Percentiles rank a stretch among this genome's conserved stretches.
Evolutionary conservation across 2,888 invertebrate species (phyloP).

Genomic region (Heliconius ismenius): DNA sequence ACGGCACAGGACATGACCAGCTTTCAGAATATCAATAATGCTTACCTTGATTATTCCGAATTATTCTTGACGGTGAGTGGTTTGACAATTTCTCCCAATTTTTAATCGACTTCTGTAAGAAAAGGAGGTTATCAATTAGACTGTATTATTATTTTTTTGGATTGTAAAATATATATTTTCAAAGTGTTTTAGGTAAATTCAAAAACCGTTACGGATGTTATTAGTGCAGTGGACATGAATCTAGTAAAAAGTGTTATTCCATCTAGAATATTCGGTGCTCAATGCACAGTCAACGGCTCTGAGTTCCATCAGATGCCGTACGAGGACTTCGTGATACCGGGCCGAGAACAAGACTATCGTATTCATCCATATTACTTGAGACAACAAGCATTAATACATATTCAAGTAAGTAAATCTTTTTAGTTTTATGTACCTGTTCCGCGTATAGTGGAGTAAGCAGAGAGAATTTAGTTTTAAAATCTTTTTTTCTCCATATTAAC

Average conservation of each 20-base stretch:
- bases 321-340: slow-evolving; percentile 83
- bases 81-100: neutral
- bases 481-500: neutral
- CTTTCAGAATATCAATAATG: slow-evolving; percentile 74
- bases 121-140: no score
- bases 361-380: slow-evolving; percentile 76
- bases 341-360: slow-evolving; percentile 74
- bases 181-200: slow-evolving; percentile 58
- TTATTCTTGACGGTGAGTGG: slow-evolving; percentile 65
- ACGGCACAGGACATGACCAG: slow-evolving; percentile 68
- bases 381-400: slow-evolving; percentile 59
- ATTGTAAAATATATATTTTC: neutral
- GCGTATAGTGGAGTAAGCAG: neutral
- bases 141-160: no score
- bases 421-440: neutral
- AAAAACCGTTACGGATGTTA: slow-evolving; percentile 59
- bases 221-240: slow-evolving; percentile 59
- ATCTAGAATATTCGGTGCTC: slow-evolving; percentile 65
- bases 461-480: neutral
- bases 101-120: no score
- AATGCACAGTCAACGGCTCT: slow-evolving; percentile 69
- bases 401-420: slow-evolving; percentile 54
- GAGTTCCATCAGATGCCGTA: slow-evolving; percentile 65
- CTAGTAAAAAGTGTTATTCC: slow-evolving; percentile 67
- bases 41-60: slow-evolving; percentile 77